Percentiles rank a stretch among this genome's conserved stretches.
Conservation (phyloP, 2,113 vertebrate genomes). For the Grammomys surdaster region DNA sequence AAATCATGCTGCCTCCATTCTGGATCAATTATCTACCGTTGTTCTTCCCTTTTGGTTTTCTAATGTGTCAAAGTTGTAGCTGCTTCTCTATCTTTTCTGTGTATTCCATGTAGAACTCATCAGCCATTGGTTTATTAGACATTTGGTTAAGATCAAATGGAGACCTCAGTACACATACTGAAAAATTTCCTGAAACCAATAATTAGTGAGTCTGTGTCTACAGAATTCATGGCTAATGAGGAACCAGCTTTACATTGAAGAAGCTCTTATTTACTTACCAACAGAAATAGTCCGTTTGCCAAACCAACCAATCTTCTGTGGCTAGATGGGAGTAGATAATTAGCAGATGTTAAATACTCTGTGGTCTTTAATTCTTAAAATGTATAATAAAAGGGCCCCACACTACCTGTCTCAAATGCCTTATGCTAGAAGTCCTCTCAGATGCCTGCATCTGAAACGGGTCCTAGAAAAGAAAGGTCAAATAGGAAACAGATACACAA, state of each 20-base stretch:
- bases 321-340: not conserved
- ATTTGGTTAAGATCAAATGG: not conserved
- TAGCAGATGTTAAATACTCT: not conserved
- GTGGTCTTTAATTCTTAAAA: not conserved
- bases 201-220: not conserved
- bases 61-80: not conserved
- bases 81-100: not conserved
- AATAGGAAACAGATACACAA: not conserved
- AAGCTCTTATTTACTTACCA: not conserved
- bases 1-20: not conserved
- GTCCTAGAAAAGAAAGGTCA: not conserved
- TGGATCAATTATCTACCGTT: not conserved
- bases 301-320: not conserved
- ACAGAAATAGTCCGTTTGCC: not conserved
- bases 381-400: not conserved
- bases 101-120: not conserved
- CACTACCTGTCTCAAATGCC: fast-evolving
- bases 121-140: fast-evolving
- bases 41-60: not conserved
- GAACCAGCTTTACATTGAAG: not conserved
- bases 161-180: not conserved
- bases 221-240: not conserved
- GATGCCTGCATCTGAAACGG: fast-evolving
- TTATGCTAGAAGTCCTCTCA: not conserved
- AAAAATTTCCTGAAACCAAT: slow-evolving; percentile 21